Percentiles rank a stretch among this genome's conserved stretches.
These are phyloP conservation scores for Pelvicachromis taeniatus DNA, from an alignment of 2,113 vertebrate genomes.

Conservation along the genomic window DNA sequence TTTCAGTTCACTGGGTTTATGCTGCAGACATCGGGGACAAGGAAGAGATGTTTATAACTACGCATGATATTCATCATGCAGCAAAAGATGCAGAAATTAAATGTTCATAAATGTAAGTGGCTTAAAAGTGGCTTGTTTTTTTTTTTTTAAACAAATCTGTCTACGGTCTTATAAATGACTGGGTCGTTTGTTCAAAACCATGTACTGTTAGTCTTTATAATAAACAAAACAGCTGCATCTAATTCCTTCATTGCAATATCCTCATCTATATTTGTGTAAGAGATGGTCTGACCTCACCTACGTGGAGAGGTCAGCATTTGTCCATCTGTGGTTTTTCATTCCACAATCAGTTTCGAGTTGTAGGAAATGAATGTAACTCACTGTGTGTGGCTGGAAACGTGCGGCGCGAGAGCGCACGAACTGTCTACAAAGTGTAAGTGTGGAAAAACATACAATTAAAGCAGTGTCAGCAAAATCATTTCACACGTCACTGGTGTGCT, in stretches of 20 bases:
- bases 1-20: not conserved
- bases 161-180: not conserved
- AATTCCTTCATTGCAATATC: not conserved
- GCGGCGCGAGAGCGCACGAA: not conserved
- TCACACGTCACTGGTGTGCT: not conserved
- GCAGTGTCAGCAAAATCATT: not conserved
- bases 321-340: not conserved
- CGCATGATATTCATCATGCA: not conserved
- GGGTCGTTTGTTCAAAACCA: not conserved
- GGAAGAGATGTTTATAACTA: not conserved
- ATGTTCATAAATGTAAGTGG: not conserved
- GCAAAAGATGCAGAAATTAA: not conserved
- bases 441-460: not conserved
- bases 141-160: not conserved
- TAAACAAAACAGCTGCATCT: fast-evolving
- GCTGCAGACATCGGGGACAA: not conserved
- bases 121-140: fast-evolving
- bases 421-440: not conserved
- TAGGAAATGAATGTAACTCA: not conserved
- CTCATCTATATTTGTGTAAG: not conserved
- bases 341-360: not conserved
- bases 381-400: not conserved
- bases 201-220: fast-evolving
- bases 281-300: not conserved
- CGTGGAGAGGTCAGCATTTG: not conserved